Evolutionary conservation across 2,113 vertebrate genomes (phyloP).

Genomic region (Clarias magur): DNA sequence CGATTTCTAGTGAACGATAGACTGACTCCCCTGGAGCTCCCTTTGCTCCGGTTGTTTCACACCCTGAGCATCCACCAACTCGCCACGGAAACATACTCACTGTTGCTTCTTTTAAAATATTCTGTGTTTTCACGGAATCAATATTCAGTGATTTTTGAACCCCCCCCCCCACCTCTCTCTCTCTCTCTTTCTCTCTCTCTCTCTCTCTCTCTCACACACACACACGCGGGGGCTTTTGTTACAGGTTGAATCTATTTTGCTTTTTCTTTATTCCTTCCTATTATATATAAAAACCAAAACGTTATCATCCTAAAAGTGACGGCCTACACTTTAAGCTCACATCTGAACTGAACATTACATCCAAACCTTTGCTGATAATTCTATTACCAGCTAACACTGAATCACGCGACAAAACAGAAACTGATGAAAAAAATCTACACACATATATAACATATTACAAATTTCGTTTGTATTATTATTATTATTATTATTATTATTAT

Average conservation of each 20-base stretch:
- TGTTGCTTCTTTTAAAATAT: constrained; percentile 65
- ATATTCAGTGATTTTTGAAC: constrained; percentile 38
- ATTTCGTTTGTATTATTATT: no score
- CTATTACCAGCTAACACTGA: constrained; percentile 75
- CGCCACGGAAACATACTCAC: constrained; percentile 53
- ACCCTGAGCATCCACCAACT: constrained; percentile 60
- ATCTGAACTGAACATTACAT: constrained; percentile 64
- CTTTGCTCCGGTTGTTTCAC: constrained; percentile 50
- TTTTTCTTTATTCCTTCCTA: constrained; percentile 74
- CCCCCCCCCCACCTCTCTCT: no score
- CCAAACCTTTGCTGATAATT: constrained; percentile 81
- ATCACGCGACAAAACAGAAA: constrained; percentile 60
- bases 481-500: not conserved
- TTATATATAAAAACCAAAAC: constrained; percentile 82
- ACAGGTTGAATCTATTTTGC: constrained; percentile 70
- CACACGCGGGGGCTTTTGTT: no score
- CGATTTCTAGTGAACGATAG: constrained; percentile 49
- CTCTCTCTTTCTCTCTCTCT: not conserved
- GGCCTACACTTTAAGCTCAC: constrained; percentile 59
- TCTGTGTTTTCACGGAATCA: constrained; percentile 67
- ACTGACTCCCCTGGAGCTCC: constrained; percentile 40
- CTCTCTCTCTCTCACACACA: not conserved
- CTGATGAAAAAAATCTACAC: constrained; percentile 43
- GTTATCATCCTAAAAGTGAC: constrained; percentile 78
- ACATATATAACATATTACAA: not conserved